Evolutionary conservation across 2,797 vertebrate species (phyloP).

Genomic region (Pogonophryne albipinna): DNA sequence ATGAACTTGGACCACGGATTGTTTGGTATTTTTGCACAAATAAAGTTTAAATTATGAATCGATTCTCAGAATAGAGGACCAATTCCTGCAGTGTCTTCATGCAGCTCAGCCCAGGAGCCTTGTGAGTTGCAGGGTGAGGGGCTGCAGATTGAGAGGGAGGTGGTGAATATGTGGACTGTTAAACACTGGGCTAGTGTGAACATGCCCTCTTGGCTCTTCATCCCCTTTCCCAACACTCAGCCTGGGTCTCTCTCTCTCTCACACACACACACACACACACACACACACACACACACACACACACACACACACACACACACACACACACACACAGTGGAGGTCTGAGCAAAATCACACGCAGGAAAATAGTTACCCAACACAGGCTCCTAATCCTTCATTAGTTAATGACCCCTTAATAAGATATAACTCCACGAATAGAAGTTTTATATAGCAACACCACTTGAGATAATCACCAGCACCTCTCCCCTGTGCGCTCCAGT

Average conservation of each 20-base stretch:
- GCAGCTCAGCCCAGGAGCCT: slow-evolving; percentile 17
- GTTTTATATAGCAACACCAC: slow-evolving; percentile 23
- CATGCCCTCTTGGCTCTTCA: slow-evolving; percentile 37
- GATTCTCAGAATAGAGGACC: background rate
- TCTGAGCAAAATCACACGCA: slow-evolving; percentile 10
- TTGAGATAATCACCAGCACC: slow-evolving; percentile 23
- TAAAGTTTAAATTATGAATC: background rate
- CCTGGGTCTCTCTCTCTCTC: background rate
- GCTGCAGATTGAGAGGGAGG: slow-evolving; percentile 11
- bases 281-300: slow-evolving; percentile 4
- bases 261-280: slow-evolving; percentile 1
- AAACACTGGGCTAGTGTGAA: slow-evolving; percentile 48
- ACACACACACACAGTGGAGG: background rate
- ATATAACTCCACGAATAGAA: slow-evolving; percentile 18
- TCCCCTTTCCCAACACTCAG: slow-evolving; percentile 9
- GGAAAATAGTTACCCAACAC: slow-evolving; percentile 21
- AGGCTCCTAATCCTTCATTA: slow-evolving; percentile 15
- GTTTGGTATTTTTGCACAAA: background rate
- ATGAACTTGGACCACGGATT: background rate
- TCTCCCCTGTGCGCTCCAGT: slow-evolving; percentile 2
- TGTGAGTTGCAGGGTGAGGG: slow-evolving; percentile 32
- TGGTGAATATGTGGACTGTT: slow-evolving; percentile 20
- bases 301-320: background rate
- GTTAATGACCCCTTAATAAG: slow-evolving; percentile 38
- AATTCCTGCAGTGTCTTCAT: background rate